Conservation (phyloP, 2,113 vertebrate genomes). For the Seriola quinqueradiata region DNA sequence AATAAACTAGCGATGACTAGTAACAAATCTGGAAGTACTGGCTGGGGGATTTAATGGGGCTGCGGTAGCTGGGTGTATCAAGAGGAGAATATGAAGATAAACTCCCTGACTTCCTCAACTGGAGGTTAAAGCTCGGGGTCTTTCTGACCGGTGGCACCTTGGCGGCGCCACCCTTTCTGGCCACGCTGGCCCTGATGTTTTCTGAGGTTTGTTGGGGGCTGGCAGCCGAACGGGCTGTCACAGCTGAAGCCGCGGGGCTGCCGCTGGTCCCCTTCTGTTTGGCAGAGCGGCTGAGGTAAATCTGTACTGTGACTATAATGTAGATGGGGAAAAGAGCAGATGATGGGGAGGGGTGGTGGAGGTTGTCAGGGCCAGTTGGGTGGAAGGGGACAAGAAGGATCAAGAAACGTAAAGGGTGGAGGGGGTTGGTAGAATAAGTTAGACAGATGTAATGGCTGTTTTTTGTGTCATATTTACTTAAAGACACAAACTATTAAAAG, state of each 20-base stretch:
- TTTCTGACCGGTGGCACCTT: slow-evolving; percentile 71
- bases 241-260: slow-evolving; percentile 69
- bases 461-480: slow-evolving; percentile 14
- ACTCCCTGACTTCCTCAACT: slow-evolving; percentile 83
- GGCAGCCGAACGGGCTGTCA: slow-evolving; percentile 66
- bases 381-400: slow-evolving; percentile 46
- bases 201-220: slow-evolving; percentile 73
- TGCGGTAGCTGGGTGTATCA: slow-evolving; percentile 86
- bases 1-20: slow-evolving; percentile 43
- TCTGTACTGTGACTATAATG: slow-evolving; percentile 86
- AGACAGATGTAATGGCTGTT: slow-evolving; percentile 35
- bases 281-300: slow-evolving; percentile 83
- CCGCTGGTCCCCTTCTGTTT: slow-evolving; percentile 77
- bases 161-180: slow-evolving; percentile 71
- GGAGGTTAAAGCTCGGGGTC: slow-evolving; percentile 79
- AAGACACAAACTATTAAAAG: slow-evolving; percentile 42
- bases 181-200: slow-evolving; percentile 57
- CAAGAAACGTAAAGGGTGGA: slow-evolving; percentile 29
- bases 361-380: slow-evolving; percentile 78
- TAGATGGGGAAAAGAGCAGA: slow-evolving; percentile 65
- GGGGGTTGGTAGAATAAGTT: slow-evolving; percentile 54
- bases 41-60: slow-evolving; percentile 86
- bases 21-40: slow-evolving; percentile 88
- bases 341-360: slow-evolving; percentile 61
- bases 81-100: slow-evolving; percentile 78